These are phyloP conservation scores for Alloscopus bannaensis DNA, from an alignment of 2,888 invertebrate species.

Conservation along the genomic window DNA sequence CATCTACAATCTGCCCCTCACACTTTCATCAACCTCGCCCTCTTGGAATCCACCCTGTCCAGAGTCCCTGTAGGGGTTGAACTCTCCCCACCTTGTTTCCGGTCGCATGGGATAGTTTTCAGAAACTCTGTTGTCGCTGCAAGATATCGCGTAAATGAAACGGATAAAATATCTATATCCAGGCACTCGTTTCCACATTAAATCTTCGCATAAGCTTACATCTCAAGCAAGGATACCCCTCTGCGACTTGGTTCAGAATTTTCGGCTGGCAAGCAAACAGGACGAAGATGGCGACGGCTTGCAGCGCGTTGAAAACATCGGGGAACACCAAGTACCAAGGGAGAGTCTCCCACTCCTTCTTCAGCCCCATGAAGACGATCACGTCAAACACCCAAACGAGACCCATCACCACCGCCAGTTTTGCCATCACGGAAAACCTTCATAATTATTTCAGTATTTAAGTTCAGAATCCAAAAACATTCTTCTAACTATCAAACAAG, in stretches of 20 bases:
- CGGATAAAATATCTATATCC: neutral
- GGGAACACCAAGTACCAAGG: slow-evolving; percentile 69
- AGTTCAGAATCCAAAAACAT: neutral
- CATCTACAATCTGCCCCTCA: too few species aligned
- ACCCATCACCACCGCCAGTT: slow-evolving; percentile 71
- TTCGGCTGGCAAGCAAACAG: slow-evolving; percentile 71
- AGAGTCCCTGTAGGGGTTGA: too few species aligned
- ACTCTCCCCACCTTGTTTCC: too few species aligned
- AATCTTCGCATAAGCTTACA: slow-evolving; percentile 40
- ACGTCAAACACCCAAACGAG: slow-evolving; percentile 67
- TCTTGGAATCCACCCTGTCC: too few species aligned
- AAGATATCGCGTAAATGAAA: neutral
- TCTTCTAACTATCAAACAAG: neutral
- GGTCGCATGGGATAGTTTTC: neutral
- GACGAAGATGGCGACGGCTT: slow-evolving; percentile 69
- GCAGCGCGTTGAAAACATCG: slow-evolving; percentile 68
- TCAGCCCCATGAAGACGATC: slow-evolving; percentile 54
- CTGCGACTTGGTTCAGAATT: slow-evolving; percentile 61
- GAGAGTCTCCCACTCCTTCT: slow-evolving; percentile 42
- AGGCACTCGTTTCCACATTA: neutral
- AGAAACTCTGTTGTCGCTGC: slow-evolving; percentile 7
- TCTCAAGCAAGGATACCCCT: slow-evolving; percentile 62
- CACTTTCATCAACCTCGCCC: too few species aligned
- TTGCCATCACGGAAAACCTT: slow-evolving; percentile 68
- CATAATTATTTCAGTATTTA: neutral